Percentiles rank a stretch among this genome's conserved stretches.
Conservation (phyloP, 2,888 invertebrate species). For the Steinernema hermaphroditum region DNA sequence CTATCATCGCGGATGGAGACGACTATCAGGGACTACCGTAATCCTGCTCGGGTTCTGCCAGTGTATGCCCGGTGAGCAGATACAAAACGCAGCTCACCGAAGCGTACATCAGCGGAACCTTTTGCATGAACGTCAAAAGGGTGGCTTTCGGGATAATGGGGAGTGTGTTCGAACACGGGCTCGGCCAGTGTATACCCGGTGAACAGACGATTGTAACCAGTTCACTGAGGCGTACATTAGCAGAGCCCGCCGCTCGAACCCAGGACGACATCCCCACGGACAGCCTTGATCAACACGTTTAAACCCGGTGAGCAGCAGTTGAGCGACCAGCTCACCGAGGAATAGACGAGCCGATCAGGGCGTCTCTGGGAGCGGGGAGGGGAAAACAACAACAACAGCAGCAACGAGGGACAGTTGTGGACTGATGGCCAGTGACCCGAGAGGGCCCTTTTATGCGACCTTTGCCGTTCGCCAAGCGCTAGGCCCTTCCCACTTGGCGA, state of each 20-base stretch:
- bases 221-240: neutral
- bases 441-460: constrained; percentile 23
- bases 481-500: neutral
- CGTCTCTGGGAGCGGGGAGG: neutral
- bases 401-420: constrained; percentile 1
- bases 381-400: neutral
- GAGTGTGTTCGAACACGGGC: neutral
- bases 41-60: neutral
- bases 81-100: neutral
- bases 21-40: neutral
- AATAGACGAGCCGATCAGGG: constrained; percentile 18
- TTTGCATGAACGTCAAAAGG: neutral
- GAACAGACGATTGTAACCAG: neutral
- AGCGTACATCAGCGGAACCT: neutral
- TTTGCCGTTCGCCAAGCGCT: neutral
- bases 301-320: constrained; percentile 23
- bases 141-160: no score
- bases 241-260: neutral
- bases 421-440: constrained; percentile 3
- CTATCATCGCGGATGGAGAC: neutral
- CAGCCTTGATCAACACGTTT: constrained; percentile 15
- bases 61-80: constrained; percentile 21
- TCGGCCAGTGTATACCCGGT: constrained; percentile 24
- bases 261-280: neutral
- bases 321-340: constrained; percentile 28